phyloP scores from a whole-genome alignment of 2,888 invertebrate species.

The Sesia apiformis region DNA sequence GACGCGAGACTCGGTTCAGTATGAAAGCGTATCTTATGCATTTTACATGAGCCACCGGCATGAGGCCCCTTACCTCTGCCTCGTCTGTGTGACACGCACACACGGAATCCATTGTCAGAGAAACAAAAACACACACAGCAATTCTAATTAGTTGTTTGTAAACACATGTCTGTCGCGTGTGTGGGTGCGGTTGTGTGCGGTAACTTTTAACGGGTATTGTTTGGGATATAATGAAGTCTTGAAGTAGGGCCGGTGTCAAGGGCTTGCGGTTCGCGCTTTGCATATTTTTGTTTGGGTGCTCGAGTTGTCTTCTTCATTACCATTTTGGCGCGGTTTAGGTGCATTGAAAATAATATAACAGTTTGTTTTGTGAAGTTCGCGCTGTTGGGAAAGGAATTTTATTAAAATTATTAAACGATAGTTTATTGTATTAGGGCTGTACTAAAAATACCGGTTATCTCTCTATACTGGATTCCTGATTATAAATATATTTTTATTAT shows the following conservation, averaged over 20 bases:
- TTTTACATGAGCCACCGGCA: slow-evolving; percentile 74
- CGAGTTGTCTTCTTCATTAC: slow-evolving; percentile 18
- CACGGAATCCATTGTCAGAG: slow-evolving; percentile 26
- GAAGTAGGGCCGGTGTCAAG: slow-evolving; percentile 49
- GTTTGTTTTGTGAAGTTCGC: too few species aligned
- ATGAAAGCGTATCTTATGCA: slow-evolving; percentile 75
- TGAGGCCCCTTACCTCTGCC: slow-evolving; percentile 18
- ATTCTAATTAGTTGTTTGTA: slow-evolving; percentile 63
- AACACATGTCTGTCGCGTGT: slow-evolving; percentile 39
- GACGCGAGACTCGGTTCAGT: slow-evolving; percentile 33
- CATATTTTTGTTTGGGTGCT: slow-evolving; percentile 44
- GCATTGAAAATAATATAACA: too few species aligned
- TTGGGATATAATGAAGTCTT: slow-evolving; percentile 49
- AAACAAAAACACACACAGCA: slow-evolving; percentile 36
- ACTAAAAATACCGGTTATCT: too few species aligned
- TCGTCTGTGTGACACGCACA: slow-evolving; percentile 14
- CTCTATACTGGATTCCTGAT: too few species aligned
- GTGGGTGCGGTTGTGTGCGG: slow-evolving; percentile 21
- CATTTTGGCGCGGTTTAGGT: slow-evolving; percentile 10
- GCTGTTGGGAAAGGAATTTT: too few species aligned
- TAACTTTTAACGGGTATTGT: slow-evolving; percentile 36
- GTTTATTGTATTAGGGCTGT: too few species aligned
- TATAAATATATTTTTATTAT: too few species aligned
- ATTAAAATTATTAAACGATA: too few species aligned
- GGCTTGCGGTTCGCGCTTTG: slow-evolving; percentile 32